Evolutionary conservation across 2,888 invertebrate genomes (phyloP).

Genomic region (Eutolmus rufibarbis): DNA sequence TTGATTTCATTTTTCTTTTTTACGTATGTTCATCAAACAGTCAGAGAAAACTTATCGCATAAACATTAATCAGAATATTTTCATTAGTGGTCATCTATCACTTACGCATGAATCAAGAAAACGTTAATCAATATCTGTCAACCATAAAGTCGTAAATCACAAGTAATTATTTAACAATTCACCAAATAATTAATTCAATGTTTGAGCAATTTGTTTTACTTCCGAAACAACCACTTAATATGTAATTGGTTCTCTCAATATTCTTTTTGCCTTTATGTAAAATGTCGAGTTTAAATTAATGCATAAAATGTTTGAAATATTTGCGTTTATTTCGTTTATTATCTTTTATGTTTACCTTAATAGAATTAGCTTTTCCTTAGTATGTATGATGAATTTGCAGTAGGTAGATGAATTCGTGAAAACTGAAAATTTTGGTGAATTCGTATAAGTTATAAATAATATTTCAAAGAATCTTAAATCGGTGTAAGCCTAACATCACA

Average conservation of each 20-base stretch:
- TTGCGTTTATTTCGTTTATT: no score
- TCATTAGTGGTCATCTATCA: neutral
- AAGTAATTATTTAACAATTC: neutral
- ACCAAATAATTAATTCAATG: neutral
- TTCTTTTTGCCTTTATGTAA: neutral
- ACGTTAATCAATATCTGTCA: neutral
- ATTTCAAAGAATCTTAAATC: neutral
- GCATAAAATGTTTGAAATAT: no score
- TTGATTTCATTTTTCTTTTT: neutral
- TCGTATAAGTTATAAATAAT: neutral
- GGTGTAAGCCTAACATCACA: neutral
- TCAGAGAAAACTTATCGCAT: neutral
- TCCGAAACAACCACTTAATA: neutral
- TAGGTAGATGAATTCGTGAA: neutral
- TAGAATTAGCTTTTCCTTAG: neutral
- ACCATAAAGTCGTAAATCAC: neutral
- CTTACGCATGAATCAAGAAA: neutral
- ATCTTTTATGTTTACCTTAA: no score
- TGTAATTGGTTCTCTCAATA: neutral
- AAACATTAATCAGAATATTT: neutral
- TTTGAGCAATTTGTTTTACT: neutral
- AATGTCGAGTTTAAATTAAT: neutral
- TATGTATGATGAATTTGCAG: neutral
- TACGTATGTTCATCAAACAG: neutral
- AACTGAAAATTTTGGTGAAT: neutral